A percentile compares a stretch with the other conserved stretches of the same genome.
phyloP scores from a whole-genome alignment of 2,888 invertebrate species.

The Carpatolechia fugitivella region DNA sequence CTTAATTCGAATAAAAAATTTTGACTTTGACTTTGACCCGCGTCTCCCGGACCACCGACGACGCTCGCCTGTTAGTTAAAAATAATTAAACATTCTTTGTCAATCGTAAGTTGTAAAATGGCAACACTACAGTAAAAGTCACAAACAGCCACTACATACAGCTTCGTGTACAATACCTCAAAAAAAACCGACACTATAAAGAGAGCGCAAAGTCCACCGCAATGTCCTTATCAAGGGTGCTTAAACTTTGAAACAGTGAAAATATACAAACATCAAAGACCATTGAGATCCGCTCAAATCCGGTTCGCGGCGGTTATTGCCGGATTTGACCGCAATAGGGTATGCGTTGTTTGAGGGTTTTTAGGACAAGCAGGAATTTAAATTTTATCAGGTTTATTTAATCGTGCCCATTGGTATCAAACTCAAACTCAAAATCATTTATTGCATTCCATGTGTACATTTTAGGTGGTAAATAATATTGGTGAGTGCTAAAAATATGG shows the following conservation, averaged over 20 bases:
- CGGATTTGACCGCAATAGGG: conserved; percentile 34
- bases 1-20: no score
- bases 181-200: background rate
- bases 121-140: background rate
- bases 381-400: no score
- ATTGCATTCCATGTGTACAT: no score
- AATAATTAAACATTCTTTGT: no score
- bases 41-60: no score
- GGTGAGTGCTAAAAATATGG: no score
- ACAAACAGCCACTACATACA: background rate
- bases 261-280: conserved; percentile 44
- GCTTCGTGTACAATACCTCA: background rate
- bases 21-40: no score
- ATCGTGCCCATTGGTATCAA: no score
- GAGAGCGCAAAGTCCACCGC: background rate
- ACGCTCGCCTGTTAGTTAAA: no score
- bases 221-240: conserved; percentile 26
- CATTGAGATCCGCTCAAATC: conserved; percentile 32
- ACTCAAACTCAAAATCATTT: no score
- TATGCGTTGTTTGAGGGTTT: conserved; percentile 6
- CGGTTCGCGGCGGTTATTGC: conserved; percentile 34
- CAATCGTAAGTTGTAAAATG: no score
- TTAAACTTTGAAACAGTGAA: conserved; percentile 37
- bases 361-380: background rate
- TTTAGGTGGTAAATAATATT: no score